A percentile compares a stretch with the other conserved stretches of the same genome.
phyloP scores from a whole-genome alignment of 1,140 invertebrate species.

The Zaprionus camerounensis region DNA sequence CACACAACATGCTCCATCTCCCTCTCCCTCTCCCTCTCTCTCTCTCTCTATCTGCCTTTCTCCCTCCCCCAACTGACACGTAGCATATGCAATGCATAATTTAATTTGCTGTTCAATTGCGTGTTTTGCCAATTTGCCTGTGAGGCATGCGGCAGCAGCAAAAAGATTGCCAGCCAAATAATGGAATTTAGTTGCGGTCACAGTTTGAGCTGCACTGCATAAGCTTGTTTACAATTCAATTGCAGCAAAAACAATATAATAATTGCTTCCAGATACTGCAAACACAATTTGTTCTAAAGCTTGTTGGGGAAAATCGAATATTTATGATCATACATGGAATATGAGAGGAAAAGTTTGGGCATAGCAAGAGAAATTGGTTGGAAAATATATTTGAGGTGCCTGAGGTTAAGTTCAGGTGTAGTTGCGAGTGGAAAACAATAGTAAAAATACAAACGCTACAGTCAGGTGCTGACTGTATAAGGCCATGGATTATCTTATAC shows the following conservation, averaged over 20 bases:
- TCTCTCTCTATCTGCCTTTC: background rate
- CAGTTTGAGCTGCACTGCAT: constrained; percentile 40
- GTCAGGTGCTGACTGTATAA: no score
- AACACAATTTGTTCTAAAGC: no score
- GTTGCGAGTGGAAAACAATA: no score
- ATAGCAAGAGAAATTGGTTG: no score
- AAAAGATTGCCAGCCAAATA: constrained; percentile 17
- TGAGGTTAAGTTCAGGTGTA: no score
- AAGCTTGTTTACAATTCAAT: constrained; percentile 24
- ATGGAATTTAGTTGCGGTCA: constrained; percentile 31
- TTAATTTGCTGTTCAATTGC: constrained; percentile 80
- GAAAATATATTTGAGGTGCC: no score
- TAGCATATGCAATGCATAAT: constrained; percentile 74
- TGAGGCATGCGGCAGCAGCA: constrained; percentile 42
- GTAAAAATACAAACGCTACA: no score
- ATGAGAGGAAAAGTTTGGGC: no score
- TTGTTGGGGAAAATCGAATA: no score
- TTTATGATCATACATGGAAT: no score
- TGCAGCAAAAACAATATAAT: constrained; percentile 9
- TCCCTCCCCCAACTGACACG: constrained; percentile 2
- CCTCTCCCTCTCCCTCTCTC: background rate
- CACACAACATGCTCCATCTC: constrained; percentile 7
- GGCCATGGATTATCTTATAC: no score
- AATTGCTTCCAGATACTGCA: background rate
- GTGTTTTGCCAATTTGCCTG: constrained; percentile 71